Evolutionary conservation across 2,888 invertebrate genomes (phyloP).

Genomic region (Leucophora obtusa): DNA sequence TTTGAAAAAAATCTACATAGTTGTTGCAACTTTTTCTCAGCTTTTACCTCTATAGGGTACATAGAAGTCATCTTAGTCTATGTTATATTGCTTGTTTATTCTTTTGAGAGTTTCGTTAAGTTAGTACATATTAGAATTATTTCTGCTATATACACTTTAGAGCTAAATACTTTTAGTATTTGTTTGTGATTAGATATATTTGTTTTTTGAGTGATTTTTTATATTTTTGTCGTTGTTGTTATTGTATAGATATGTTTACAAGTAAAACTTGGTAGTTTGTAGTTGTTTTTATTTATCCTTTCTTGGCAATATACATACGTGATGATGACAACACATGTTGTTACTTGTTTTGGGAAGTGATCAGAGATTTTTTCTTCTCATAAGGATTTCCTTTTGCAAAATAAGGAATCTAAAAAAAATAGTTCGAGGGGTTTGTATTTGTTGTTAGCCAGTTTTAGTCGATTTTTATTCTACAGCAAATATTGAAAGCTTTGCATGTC

Average conservation of each 20-base stretch:
- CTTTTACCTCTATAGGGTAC: background rate
- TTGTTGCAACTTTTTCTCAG: background rate
- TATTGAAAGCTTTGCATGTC: constrained; percentile 5
- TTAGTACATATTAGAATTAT: background rate
- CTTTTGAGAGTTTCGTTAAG: background rate
- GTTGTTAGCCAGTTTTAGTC: background rate
- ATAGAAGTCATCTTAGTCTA: background rate
- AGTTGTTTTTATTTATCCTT: background rate
- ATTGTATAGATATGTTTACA: background rate
- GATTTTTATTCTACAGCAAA: constrained; percentile 1
- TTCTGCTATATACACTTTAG: background rate
- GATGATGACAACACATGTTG: constrained; percentile 61
- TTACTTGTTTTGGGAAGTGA: constrained; percentile 51
- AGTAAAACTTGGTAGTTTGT: background rate
- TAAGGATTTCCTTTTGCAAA: constrained; percentile 42
- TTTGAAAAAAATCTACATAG: too few relatives aligned
- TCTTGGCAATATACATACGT: constrained; percentile 38
- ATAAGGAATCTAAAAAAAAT: background rate
- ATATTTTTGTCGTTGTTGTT: background rate
- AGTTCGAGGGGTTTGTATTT: constrained; percentile 1
- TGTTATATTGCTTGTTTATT: background rate
- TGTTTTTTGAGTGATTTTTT: constrained; percentile 26
- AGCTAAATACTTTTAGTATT: background rate
- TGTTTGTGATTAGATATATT: constrained; percentile 32
- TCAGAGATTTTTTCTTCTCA: constrained; percentile 49